Base-by-base conservation (phyloP, 1,140 invertebrate species). In the Tetramorium alpestre region DNA sequence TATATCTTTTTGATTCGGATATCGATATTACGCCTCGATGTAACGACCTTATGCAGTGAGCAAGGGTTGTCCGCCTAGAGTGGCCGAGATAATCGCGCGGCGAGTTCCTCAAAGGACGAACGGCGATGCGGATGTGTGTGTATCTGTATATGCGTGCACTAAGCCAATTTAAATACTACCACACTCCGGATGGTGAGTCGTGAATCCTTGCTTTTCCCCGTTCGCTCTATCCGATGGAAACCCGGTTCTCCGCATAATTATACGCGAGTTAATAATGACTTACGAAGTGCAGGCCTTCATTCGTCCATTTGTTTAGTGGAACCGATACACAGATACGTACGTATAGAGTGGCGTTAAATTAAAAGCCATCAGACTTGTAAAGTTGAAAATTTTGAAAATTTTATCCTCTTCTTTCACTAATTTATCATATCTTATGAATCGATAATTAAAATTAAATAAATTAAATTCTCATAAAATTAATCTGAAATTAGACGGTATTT, bases 221-320 rank as follows among this genome's bases (percentile, higher is more conserved):
- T 49, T 60, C 60, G 75, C 25, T 80, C 51, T 44, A 13, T 77
- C 25, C 73, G 47, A 44, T 81, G 78, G 88, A 72, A 85, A 76
- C 86, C 54, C 47, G 44, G 13, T 28, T 51, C 58, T 28, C 75
- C 86, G 78, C 86, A 62, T 91, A 90, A 91, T 91, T 91, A 90
- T 73, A 88, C 90, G 89, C 73, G 72, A 81, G 84, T 91, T 91
- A 90, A 91, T 91, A 90, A 91, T 88, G 84, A 91, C 87, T 91
- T 91, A 88, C 87, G 73, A 90, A 91, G 87, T 88, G 77, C 87
- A 64, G 78, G 64, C 62, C 67, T 80, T 69, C 47, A 60, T 75
- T 62, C 56, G 87, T 91, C 72, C 82, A 77, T 91, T 91, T 91
- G 89, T 88, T 91, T 90, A 90, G 65, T 81, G 64, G 82, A 78